phyloP scores from a whole-genome alignment of 2,888 invertebrate genomes.

The Tiliacea aurago region DNA sequence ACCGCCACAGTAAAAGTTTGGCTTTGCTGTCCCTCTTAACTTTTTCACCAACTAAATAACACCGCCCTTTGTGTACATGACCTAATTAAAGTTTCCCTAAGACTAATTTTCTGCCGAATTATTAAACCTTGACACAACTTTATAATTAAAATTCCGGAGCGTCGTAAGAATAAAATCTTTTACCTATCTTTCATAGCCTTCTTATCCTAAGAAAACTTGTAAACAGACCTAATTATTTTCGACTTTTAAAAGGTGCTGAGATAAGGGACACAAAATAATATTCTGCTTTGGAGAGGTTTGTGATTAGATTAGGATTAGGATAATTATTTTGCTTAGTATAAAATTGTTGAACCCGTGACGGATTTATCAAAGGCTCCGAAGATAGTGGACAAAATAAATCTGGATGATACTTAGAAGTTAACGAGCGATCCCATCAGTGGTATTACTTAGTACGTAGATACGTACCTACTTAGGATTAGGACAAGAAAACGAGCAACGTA shows the following conservation, averaged over 20 bases:
- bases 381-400: conserved; percentile 22
- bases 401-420: neutral
- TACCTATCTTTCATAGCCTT: conserved; percentile 62
- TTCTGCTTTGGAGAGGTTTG: conserved; percentile 45
- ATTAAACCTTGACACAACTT: conserved; percentile 79
- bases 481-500: no score
- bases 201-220: conserved; percentile 59
- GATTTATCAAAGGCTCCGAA: conserved; percentile 39
- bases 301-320: conserved; percentile 54
- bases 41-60: conserved; percentile 68
- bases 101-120: conserved; percentile 82
- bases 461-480: neutral
- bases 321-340: conserved; percentile 52
- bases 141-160: conserved; percentile 78
- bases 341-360: conserved; percentile 35
- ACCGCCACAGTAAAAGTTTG: conserved; percentile 42
- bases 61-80: conserved; percentile 76
- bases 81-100: conserved; percentile 82
- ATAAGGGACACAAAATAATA: conserved; percentile 52
- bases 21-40: conserved; percentile 28
- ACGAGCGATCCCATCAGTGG: neutral
- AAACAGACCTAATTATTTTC: conserved; percentile 64
- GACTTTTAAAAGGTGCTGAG: conserved; percentile 44
- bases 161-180: conserved; percentile 72
- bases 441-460: neutral